Conservation (phyloP, 2,113 vertebrate genomes). For the Eretmochelys imbricata region DNA sequence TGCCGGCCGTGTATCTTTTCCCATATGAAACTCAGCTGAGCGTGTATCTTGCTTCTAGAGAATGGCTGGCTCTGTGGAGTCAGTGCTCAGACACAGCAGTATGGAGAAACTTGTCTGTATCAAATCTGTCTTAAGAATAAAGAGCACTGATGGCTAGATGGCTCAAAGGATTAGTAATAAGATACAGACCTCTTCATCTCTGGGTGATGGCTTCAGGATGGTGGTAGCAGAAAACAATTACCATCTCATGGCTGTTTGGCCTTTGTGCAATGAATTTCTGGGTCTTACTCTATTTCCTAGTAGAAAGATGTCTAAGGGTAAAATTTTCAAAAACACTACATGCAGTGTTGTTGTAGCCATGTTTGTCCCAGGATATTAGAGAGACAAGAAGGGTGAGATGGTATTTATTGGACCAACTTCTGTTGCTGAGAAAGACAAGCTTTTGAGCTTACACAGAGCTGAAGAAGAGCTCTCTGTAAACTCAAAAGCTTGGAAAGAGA, state of each 20-base stretch:
- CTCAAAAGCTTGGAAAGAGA: not conserved
- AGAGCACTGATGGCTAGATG: not conserved
- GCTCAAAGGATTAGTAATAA: rapidly evolving
- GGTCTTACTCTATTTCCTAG: not conserved
- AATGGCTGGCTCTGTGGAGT: not conserved
- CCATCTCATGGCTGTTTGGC: not conserved
- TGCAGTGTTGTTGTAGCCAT: not conserved
- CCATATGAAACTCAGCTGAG: not conserved
- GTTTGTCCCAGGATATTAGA: not conserved
- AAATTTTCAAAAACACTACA: not conserved
- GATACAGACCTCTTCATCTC: not conserved
- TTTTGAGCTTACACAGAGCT: not conserved
- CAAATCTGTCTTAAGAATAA: not conserved
- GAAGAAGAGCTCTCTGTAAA: not conserved
- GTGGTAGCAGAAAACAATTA: not conserved
- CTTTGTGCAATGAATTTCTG: not conserved
- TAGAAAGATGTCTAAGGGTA: not conserved
- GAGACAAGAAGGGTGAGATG: not conserved
- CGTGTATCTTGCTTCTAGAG: not conserved
- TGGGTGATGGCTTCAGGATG: not conserved
- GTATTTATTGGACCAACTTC: not conserved
- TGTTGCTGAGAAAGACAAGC: not conserved
- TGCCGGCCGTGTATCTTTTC: not conserved
- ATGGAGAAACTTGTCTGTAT: rapidly evolving
- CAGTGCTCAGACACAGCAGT: rapidly evolving